These are phyloP conservation scores for Gallinago paraguaiae DNA, from an alignment of 2,113 vertebrate species.

Conservation along the genomic window DNA sequence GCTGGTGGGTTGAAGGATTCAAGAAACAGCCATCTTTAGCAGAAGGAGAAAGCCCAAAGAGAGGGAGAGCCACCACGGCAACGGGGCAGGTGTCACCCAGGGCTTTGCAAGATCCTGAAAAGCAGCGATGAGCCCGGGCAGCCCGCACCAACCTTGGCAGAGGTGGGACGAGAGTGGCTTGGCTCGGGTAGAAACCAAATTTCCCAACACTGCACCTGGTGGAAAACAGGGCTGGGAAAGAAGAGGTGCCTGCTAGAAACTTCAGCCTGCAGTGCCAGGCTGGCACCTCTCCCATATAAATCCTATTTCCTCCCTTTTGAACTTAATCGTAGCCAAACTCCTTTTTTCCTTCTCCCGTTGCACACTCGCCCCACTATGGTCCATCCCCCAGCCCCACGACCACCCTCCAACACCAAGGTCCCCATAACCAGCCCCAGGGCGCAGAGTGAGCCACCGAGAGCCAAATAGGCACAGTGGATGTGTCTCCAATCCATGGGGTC, in stretches of 20 bases:
- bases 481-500: not conserved
- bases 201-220: not conserved
- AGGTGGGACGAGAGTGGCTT: not conserved
- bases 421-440: not conserved
- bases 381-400: fast-evolving
- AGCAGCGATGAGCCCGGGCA: not conserved
- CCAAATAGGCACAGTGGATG: fast-evolving
- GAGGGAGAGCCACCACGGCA: not conserved
- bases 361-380: not conserved
- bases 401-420: fast-evolving
- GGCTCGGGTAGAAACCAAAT: not conserved
- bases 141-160: not conserved
- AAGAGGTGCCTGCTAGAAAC: not conserved
- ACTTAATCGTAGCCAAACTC: not conserved
- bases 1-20: not conserved
- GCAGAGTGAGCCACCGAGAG: fast-evolving
- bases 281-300: not conserved
- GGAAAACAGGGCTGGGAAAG: not conserved
- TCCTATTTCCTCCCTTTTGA: not conserved
- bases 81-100: not conserved
- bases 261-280: not conserved
- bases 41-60: not conserved
- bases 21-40: not conserved
- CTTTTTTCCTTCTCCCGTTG: not conserved
- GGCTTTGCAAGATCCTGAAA: not conserved